Base-by-base conservation (phyloP, 2,888 invertebrate genomes). In the Ophioninae sp. region DNA sequence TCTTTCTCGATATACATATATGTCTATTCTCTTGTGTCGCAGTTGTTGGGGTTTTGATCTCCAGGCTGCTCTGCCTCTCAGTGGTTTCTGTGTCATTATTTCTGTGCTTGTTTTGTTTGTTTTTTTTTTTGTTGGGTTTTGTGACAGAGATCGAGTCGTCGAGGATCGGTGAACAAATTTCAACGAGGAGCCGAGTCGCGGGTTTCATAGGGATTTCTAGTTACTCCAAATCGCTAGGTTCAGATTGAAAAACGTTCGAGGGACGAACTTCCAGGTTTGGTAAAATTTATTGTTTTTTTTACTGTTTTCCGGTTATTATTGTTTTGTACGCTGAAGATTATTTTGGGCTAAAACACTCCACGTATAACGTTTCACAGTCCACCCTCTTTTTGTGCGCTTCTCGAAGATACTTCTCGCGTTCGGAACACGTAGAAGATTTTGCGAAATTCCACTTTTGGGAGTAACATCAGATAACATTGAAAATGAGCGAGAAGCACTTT, bases 11-110 rank as follows among this genome's bases (percentile, higher is more conserved):
- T 61, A 68, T 37, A 65, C 51, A 61, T 64, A 58, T 58, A 61
- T 68, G 41, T 77, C 6, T 69, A 67, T 82, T 63, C 71, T 23
- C 65, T 58, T 39, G 41, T 71, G 17, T 69, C 77, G 64, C 73
- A 64, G 67, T 79, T 71, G 30, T 71, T 84, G 78, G 81, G 59
- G 77, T 84, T 74, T 78, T 83, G 67, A 44, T 76, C 72, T 64
- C 69, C 65, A 74, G 56, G 74, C 77, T 67, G 83, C 44, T 72
- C 74, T 67, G 79, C 77, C 74, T 79, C 78, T 65, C 72, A 71
- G 71, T 13, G 58, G 65, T 76, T 79, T 68, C 80, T 69, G 68
- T 78, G 51, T 73, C 22, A 59, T 74, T 41, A 58, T 64, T 77
- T 67, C 56, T 68, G 56, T 74, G 23, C 58, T 69, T 30, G 30